Conservation (phyloP, 2,888 invertebrate genomes). For the Pandemis cinnamomeana region DNA sequence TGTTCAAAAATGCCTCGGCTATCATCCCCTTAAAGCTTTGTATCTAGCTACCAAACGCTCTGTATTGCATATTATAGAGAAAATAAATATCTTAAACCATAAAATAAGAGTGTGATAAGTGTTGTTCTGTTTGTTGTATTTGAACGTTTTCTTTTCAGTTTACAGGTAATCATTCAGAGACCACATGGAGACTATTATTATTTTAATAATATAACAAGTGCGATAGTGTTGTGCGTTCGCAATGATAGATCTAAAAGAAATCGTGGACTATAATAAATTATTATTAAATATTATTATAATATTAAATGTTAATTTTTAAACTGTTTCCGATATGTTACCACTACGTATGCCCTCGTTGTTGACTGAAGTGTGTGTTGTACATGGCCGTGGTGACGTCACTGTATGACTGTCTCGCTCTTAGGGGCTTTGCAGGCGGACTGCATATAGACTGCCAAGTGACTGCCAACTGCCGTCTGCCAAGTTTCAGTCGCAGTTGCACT, state of each 20-base stretch:
- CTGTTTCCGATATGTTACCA: constrained; percentile 35
- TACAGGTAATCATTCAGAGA: constrained; percentile 25
- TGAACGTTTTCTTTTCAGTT: not conserved
- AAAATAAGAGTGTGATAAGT: too few species aligned
- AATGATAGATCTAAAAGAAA: constrained; percentile 41
- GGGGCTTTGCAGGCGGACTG: too few species aligned
- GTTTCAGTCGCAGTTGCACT: too few species aligned
- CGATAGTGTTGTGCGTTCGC: constrained; percentile 34
- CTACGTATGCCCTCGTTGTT: constrained; percentile 27
- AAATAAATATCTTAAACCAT: too few species aligned
- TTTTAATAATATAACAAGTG: constrained; percentile 37
- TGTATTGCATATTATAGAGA: too few species aligned
- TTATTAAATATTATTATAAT: constrained; percentile 42
- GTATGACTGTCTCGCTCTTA: not conserved
- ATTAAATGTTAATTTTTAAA: constrained; percentile 42
- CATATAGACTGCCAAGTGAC: too few species aligned
- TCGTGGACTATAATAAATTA: constrained; percentile 43
- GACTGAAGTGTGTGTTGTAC: not conserved
- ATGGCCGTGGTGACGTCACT: constrained; percentile 4
- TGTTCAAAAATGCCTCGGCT: too few species aligned
- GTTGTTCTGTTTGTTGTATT: not conserved
- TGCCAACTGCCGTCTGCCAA: too few species aligned
- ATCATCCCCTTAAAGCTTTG: too few species aligned
- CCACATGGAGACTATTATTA: constrained; percentile 42
- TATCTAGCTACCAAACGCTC: too few species aligned